Evolutionary conservation across 2,797 vertebrate species (phyloP).

Genomic region (Sebastes oblongus): DNA sequence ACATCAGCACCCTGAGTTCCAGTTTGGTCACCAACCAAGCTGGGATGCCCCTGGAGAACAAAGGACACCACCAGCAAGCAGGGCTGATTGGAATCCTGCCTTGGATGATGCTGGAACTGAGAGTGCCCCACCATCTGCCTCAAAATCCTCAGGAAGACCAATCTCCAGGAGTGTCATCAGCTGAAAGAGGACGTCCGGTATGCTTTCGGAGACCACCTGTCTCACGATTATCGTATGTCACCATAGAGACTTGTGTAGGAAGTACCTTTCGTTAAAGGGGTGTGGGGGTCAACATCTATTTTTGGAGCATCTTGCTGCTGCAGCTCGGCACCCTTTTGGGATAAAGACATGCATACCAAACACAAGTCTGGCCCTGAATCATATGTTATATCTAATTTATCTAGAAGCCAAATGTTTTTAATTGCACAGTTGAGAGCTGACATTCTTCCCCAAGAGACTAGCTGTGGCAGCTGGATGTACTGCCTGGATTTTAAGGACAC

Average conservation of each 20-base stretch:
- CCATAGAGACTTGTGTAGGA: not conserved
- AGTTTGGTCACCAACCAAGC: not conserved
- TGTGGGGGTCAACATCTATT: not conserved
- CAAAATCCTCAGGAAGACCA: not conserved
- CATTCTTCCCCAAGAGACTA: not conserved
- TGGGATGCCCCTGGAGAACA: not conserved
- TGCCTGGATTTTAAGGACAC: slow-evolving; percentile 12
- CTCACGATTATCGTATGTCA: not conserved
- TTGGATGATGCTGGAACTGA: not conserved
- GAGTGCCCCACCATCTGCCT: not conserved
- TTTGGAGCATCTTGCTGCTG: not conserved
- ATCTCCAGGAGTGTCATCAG: not conserved
- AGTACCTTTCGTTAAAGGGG: not conserved
- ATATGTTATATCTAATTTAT: not conserved
- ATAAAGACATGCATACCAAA: not conserved
- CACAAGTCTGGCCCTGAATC: not conserved
- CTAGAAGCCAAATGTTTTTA: not conserved
- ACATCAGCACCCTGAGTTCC: not conserved
- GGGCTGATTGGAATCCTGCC: not conserved
- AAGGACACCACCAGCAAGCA: not conserved
- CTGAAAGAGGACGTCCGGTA: not conserved
- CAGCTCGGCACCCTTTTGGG: not conserved
- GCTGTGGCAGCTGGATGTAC: slow-evolving; percentile 15
- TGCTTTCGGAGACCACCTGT: not conserved
- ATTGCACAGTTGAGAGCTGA: not conserved